phyloP scores from a whole-genome alignment of 2,113 vertebrate species.

The Lepus timidus region DNA sequence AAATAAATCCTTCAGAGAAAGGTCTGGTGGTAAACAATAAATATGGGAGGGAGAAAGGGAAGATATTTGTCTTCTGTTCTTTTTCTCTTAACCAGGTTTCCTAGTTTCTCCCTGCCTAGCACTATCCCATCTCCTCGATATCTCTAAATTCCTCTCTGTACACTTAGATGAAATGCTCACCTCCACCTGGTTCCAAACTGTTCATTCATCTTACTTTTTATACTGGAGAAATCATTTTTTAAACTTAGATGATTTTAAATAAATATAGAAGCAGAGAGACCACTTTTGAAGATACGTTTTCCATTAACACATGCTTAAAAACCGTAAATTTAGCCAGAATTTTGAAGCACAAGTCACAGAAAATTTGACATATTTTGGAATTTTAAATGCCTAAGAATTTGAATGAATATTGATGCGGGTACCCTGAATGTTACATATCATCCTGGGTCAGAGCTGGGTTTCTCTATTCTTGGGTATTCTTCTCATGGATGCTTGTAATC shows the following conservation, averaged over 20 bases:
- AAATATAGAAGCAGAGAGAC: slow-evolving; percentile 2
- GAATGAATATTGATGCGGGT: neutral
- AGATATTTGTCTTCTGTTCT: neutral
- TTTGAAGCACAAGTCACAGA: slow-evolving; percentile 11
- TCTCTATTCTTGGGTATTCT: neutral
- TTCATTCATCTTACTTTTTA: slow-evolving; percentile 53
- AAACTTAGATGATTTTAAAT: slow-evolving; percentile 52
- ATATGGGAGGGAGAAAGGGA: neutral
- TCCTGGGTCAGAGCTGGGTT: neutral
- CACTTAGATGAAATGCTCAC: slow-evolving; percentile 3
- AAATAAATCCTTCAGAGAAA: slow-evolving; percentile 69
- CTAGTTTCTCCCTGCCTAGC: neutral
- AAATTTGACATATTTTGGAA: neutral
- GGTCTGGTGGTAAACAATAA: slow-evolving; percentile 39
- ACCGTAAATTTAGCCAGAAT: neutral
- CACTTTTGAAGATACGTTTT: neutral
- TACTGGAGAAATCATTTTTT: slow-evolving; percentile 48
- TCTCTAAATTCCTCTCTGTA: neutral
- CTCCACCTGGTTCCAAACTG: slow-evolving; percentile 1
- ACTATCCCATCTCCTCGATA: neutral
- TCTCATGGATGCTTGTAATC: neutral
- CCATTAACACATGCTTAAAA: neutral
- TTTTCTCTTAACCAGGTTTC: neutral
- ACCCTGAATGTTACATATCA: neutral
- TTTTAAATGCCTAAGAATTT: neutral